A percentile compares a stretch with the other conserved stretches of the same genome.
Evolutionary conservation across 2,888 invertebrate species (phyloP).

Genomic region (Hirtodrosophila trivittata): DNA sequence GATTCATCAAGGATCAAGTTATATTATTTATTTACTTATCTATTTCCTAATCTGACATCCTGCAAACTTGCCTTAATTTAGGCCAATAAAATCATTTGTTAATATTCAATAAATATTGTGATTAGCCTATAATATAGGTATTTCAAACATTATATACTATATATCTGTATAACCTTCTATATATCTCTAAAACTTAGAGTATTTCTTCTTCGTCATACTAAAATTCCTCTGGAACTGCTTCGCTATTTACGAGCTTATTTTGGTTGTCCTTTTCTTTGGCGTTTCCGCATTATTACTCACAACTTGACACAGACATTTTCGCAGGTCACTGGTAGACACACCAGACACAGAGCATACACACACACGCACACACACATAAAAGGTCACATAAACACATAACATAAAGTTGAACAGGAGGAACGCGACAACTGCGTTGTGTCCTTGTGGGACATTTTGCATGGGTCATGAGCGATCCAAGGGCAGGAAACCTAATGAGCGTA

Average conservation of each 20-base stretch:
- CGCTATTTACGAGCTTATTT: slow-evolving; percentile 59
- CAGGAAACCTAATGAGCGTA: slow-evolving; percentile 68
- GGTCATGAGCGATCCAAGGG: slow-evolving; percentile 17
- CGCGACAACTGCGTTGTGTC: slow-evolving; percentile 61
- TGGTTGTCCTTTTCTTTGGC: slow-evolving; percentile 43
- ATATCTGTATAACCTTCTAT: no score
- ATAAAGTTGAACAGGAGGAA: slow-evolving; percentile 46
- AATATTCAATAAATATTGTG: no score
- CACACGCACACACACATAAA: slow-evolving; percentile 40
- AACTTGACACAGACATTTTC: slow-evolving; percentile 72
- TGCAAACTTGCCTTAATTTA: no score
- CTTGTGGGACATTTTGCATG: slow-evolving; percentile 72
- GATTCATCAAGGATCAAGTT: no score
- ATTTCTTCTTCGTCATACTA: slow-evolving; percentile 8
- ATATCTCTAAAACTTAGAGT: slow-evolving; percentile 8
- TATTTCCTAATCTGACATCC: no score
- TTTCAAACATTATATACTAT: no score
- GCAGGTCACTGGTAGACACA: slow-evolving; percentile 48
- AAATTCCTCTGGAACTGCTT: not conserved
- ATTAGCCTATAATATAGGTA: no score
- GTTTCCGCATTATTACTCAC: slow-evolving; percentile 75
- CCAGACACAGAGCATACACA: slow-evolving; percentile 9
- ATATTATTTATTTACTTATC: no score
- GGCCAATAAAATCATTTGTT: no score
- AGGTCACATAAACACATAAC: slow-evolving; percentile 39